phyloP scores from a whole-genome alignment of 2,113 vertebrate genomes.

The Mirza zaza region DNA sequence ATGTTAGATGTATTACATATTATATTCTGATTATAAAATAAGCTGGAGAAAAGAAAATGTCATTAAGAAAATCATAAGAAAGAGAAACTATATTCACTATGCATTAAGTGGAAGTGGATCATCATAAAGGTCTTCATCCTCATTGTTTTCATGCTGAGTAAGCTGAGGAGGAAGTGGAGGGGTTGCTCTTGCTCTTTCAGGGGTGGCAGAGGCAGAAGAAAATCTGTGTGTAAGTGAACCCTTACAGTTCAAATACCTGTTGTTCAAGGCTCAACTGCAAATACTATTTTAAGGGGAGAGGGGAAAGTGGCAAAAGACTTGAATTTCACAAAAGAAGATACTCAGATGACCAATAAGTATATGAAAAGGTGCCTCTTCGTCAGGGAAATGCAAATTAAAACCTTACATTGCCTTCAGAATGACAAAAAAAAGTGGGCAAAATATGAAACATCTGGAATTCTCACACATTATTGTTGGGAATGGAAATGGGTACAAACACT shows the following conservation, averaged over 20 bases:
- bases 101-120: neutral
- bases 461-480: neutral
- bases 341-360: neutral
- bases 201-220: neutral
- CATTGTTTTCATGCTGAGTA: neutral
- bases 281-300: neutral
- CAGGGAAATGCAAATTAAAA: neutral
- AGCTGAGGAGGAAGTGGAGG: neutral
- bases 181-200: neutral
- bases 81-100: neutral
- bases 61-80: neutral
- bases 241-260: neutral
- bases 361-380: neutral
- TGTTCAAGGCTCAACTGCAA: neutral
- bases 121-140: neutral
- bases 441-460: neutral
- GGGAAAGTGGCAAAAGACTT: neutral
- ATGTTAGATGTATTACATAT: neutral
- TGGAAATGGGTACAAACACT: neutral
- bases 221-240: neutral
- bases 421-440: neutral
- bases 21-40: neutral
- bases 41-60: neutral
- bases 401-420: neutral
- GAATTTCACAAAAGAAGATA: neutral